Conservation (phyloP, 2,888 invertebrate species). For the Cephus nigrinus region DNA sequence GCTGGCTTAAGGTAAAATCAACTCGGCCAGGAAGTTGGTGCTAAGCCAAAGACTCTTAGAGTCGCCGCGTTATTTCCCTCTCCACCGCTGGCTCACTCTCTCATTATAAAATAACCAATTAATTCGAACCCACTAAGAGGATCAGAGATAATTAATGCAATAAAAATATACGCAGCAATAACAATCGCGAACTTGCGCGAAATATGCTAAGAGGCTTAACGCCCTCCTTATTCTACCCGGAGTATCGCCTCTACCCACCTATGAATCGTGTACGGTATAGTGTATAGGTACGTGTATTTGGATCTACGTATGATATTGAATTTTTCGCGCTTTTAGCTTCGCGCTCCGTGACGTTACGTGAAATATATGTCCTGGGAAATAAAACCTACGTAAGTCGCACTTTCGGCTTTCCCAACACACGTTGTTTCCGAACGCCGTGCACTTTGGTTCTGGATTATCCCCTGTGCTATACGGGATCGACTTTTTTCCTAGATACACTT, state of each 20-base stretch:
- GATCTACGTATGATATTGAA: not conserved
- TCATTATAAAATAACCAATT: constrained; percentile 52
- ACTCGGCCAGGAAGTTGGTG: constrained; percentile 46
- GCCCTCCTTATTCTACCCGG: constrained; percentile 20
- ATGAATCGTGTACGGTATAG: not conserved
- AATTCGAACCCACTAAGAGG: constrained; percentile 56
- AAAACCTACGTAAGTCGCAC: too few relatives aligned
- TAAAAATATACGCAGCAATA: constrained; percentile 52
- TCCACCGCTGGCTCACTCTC: constrained; percentile 14
- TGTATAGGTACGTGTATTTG: too few relatives aligned
- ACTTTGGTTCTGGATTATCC: too few relatives aligned
- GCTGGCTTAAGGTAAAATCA: constrained; percentile 35
- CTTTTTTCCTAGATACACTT: too few relatives aligned
- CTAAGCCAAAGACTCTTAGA: constrained; percentile 55
- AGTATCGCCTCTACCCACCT: not conserved
- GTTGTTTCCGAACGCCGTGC: too few relatives aligned
- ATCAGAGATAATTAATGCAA: constrained; percentile 58
- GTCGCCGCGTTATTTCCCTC: constrained; percentile 22
- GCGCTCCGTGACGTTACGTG: too few relatives aligned
- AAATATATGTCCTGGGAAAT: too few relatives aligned
- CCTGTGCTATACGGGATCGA: too few relatives aligned
- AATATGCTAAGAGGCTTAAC: constrained; percentile 58
- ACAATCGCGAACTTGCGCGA: constrained; percentile 46
- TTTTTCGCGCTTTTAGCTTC: too few relatives aligned
- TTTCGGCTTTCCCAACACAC: too few relatives aligned